These are phyloP conservation scores for Epinotia bilunana DNA, from an alignment of 2,888 invertebrate genomes.

Conservation along the genomic window DNA sequence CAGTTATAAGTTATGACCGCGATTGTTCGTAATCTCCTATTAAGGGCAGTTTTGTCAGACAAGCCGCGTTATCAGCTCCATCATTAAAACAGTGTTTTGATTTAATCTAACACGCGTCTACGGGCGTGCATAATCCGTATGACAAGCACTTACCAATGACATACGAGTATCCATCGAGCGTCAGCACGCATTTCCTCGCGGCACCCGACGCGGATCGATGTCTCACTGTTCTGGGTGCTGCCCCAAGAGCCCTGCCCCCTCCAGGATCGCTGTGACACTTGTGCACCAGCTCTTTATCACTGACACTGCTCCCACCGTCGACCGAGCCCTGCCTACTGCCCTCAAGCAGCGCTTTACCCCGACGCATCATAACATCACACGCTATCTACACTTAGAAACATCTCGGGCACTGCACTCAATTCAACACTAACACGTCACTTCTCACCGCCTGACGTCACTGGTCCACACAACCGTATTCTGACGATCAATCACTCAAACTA, in stretches of 20 bases:
- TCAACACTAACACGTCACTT: conserved; percentile 44
- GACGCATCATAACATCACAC: conserved; percentile 81
- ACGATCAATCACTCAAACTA: conserved; percentile 51
- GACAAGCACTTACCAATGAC: conserved; percentile 89
- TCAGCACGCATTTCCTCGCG: conserved; percentile 91
- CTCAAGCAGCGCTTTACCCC: conserved; percentile 78
- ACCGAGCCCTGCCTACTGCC: conserved; percentile 80
- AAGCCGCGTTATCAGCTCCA: conserved; percentile 22
- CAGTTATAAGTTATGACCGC: not conserved
- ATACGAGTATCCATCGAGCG: conserved; percentile 93
- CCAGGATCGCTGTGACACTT: conserved; percentile 88
- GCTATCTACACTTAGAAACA: conserved; percentile 65
- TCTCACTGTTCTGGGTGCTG: conserved; percentile 69
- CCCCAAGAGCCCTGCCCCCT: conserved; percentile 77
- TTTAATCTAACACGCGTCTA: conserved; percentile 33
- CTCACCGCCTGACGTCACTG: conserved; percentile 27
- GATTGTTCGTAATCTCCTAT: conserved; percentile 16
- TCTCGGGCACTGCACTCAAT: conserved; percentile 41
- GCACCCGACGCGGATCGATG: conserved; percentile 83
- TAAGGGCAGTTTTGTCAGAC: conserved; percentile 15
- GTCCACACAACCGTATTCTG: conserved; percentile 34
- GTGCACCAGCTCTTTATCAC: conserved; percentile 86
- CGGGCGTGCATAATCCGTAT: conserved; percentile 29
- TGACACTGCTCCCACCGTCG: conserved; percentile 71
- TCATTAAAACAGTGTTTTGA: conserved; percentile 32